phyloP scores from a whole-genome alignment of 2,797 vertebrate genomes.

The Brachyalestes nurse region DNA sequence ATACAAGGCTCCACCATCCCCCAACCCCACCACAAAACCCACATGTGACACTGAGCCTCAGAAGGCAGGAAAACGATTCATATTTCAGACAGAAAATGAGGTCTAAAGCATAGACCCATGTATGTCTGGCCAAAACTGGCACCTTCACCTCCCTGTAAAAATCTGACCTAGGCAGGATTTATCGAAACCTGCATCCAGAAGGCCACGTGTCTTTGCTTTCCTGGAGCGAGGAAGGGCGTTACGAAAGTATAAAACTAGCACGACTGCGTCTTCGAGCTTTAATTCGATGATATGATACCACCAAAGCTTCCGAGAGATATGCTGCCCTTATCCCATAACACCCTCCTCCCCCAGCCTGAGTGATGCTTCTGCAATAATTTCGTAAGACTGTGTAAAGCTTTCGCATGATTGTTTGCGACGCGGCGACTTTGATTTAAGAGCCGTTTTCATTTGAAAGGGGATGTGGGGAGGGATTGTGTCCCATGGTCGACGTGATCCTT shows the following conservation, averaged over 20 bases:
- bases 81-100: slow-evolving; percentile 65
- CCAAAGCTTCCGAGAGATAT: not conserved
- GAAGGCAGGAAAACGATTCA: slow-evolving; percentile 44
- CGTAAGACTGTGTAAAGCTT: slow-evolving; percentile 10
- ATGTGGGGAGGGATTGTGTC: not conserved
- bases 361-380: slow-evolving; percentile 28
- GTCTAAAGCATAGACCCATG: slow-evolving; percentile 51
- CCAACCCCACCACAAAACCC: slow-evolving; percentile 48
- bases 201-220: not conserved
- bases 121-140: slow-evolving; percentile 41
- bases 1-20: slow-evolving; percentile 40
- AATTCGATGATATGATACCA: not conserved
- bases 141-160: not conserved
- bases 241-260: not conserved
- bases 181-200: slow-evolving; percentile 37
- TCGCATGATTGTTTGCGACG: not conserved
- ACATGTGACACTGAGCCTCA: slow-evolving; percentile 46
- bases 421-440: slow-evolving; percentile 1
- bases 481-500: not conserved
- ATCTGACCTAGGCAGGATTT: slow-evolving; percentile 51
- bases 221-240: slow-evolving; percentile 4
- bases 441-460: slow-evolving; percentile 7
- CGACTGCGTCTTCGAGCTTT: not conserved
- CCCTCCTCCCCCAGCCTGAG: not conserved
- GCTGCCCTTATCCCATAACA: not conserved